These are phyloP conservation scores for Apoda limacodes DNA, from an alignment of 2,888 invertebrate species.

Conservation along the genomic window DNA sequence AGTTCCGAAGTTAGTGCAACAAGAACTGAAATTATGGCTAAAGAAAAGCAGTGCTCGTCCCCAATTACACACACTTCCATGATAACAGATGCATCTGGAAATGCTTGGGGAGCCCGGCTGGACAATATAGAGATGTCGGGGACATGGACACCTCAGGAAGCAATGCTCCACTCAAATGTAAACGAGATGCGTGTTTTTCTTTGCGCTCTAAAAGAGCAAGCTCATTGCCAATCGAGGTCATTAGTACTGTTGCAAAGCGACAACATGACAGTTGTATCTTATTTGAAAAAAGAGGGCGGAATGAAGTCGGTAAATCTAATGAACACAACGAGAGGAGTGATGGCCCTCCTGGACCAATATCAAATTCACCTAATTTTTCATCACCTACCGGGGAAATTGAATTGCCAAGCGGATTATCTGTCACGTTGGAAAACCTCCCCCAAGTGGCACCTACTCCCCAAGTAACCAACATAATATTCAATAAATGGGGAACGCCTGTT, in stretches of 20 bases:
- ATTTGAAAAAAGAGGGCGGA: constrained; percentile 15
- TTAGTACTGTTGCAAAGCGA: constrained; percentile 15
- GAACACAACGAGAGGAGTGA: not conserved
- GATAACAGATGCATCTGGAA: constrained; percentile 16
- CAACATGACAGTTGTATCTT: constrained; percentile 14
- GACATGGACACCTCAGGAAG: constrained; percentile 10
- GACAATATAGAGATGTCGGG: constrained; percentile 10
- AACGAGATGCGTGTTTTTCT: constrained; percentile 18
- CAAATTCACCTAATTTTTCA: constrained; percentile 11
- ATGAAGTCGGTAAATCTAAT: constrained; percentile 8
- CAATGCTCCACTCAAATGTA: constrained; percentile 15
- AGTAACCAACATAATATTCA: constrained; percentile 11
- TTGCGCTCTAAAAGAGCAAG: not conserved
- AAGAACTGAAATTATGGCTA: too few relatives aligned
- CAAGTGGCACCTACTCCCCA: constrained; percentile 12
- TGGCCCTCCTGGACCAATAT: constrained; percentile 1
- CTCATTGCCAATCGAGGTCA: constrained; percentile 1
- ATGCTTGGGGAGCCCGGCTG: constrained; percentile 17
- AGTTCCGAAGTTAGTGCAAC: too few relatives aligned
- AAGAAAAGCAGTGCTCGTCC: too few relatives aligned
- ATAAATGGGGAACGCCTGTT: constrained; percentile 19
- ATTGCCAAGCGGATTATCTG: constrained; percentile 23
- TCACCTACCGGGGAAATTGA: constrained; percentile 24
- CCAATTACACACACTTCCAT: too few relatives aligned
- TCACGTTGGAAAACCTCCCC: constrained; percentile 12